A percentile compares a stretch with the other conserved stretches of the same genome.
Conservation (phyloP, 2,113 vertebrate genomes). For the Bucco capensis region DNA sequence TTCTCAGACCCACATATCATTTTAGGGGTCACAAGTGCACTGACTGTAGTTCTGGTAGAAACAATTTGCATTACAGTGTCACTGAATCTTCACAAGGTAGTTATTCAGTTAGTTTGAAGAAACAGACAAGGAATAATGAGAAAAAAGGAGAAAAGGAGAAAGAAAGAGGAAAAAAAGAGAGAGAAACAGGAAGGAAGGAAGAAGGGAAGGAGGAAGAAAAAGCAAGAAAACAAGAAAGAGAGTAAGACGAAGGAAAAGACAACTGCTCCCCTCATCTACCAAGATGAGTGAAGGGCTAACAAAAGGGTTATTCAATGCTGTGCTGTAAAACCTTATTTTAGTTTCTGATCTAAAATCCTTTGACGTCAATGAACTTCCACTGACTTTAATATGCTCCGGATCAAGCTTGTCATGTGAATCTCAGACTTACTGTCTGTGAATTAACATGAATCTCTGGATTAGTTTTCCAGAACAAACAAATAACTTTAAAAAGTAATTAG, state of each 20-base stretch:
- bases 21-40: background rate
- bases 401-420: background rate
- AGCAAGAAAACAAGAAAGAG: background rate
- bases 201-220: background rate
- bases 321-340: slow-evolving; percentile 38
- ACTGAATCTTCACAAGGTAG: background rate
- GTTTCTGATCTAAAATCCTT: slow-evolving; percentile 15
- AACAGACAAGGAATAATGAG: background rate
- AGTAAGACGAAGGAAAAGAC: background rate
- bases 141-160: background rate
- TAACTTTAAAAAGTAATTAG: background rate
- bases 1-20: background rate
- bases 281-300: background rate
- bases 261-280: background rate
- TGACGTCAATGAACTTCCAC: slow-evolving; percentile 32
- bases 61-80: background rate
- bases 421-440: slow-evolving; percentile 26
- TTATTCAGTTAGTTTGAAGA: background rate
- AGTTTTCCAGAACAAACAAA: slow-evolving; percentile 8
- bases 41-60: background rate
- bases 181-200: background rate
- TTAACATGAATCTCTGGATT: background rate
- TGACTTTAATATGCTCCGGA: background rate
- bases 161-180: background rate
- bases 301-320: background rate